Percentiles rank a stretch among this genome's conserved stretches.
Conservation (phyloP, 2,113 vertebrate genomes). For the Macrotis lagotis region DNA sequence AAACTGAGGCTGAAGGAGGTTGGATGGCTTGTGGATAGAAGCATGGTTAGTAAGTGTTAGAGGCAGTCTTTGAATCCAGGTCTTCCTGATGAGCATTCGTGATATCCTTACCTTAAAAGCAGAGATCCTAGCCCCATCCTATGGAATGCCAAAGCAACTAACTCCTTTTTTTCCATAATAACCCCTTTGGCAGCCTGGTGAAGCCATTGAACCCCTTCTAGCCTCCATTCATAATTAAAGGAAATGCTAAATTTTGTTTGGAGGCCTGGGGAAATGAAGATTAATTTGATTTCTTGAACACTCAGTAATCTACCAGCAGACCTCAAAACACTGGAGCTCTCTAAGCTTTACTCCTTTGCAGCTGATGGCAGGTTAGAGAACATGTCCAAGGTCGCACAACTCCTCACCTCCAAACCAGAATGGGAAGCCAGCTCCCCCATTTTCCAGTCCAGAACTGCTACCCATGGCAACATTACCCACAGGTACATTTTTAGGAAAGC, state of each 20-base stretch:
- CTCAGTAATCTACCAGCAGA: neutral
- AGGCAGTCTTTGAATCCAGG: neutral
- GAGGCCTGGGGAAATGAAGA: neutral
- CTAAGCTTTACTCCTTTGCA: neutral
- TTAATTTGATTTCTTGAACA: neutral
- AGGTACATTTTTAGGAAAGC: conserved; percentile 22
- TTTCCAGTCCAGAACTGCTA: neutral
- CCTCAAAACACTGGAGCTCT: neutral
- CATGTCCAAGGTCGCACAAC: neutral
- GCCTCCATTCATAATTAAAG: neutral
- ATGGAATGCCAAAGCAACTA: neutral
- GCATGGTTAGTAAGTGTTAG: neutral
- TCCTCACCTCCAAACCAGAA: conserved; percentile 5
- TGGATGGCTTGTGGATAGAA: neutral
- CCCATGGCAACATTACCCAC: neutral
- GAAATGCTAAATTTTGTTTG: neutral
- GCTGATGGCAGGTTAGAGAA: neutral
- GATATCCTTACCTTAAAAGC: neutral
- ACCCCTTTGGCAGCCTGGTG: neutral
- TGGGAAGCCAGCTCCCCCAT: neutral
- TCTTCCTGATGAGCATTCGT: neutral
- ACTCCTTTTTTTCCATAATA: neutral
- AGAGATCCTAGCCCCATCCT: neutral
- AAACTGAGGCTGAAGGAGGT: neutral
- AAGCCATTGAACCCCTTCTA: neutral